A percentile compares a stretch with the other conserved stretches of the same genome.
Evolutionary conservation across 2,888 invertebrate species (phyloP).

Genomic region (Lissocephala sabroskyi): DNA sequence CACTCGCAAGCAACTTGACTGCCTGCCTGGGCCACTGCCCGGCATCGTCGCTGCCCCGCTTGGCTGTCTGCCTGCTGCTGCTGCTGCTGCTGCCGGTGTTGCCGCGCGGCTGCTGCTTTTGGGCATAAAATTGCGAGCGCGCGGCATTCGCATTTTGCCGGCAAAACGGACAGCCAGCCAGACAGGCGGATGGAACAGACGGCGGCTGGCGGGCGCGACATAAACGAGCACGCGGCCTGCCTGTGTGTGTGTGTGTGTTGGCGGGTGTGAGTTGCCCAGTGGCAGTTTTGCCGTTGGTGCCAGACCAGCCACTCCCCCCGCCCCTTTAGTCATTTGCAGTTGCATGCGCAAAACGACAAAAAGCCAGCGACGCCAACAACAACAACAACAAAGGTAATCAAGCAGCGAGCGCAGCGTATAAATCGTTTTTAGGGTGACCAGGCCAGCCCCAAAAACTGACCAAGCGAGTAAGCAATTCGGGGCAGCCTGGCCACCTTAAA

Average conservation of each 20-base stretch:
- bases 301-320: no score
- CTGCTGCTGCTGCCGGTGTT: conserved; percentile 35
- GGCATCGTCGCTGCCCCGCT: neutral
- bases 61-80: conserved; percentile 12
- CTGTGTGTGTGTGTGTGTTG: conserved; percentile 11
- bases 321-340: neutral
- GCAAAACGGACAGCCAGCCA: no score
- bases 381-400: conserved; percentile 16
- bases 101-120: conserved; percentile 31
- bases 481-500: neutral
- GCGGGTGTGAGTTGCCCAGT: conserved; percentile 35
- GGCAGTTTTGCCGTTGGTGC: conserved; percentile 1
- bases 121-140: conserved; percentile 44
- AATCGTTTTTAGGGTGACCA: conserved; percentile 30
- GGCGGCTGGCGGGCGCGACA: neutral
- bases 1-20: neutral
- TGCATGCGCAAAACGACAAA: conserved; percentile 27
- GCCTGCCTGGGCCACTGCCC: neutral
- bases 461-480: no score
- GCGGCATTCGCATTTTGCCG: conserved; percentile 38
- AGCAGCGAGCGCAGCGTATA: conserved; percentile 53
- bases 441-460: neutral
- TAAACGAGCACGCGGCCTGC: neutral
- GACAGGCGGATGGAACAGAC: no score
- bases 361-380: conserved; percentile 16